Evolutionary conservation across 1,140 invertebrate species (phyloP), one percentile per base, ranked within the genome.

Genomic region (Drosophila kepulauana): DNA sequence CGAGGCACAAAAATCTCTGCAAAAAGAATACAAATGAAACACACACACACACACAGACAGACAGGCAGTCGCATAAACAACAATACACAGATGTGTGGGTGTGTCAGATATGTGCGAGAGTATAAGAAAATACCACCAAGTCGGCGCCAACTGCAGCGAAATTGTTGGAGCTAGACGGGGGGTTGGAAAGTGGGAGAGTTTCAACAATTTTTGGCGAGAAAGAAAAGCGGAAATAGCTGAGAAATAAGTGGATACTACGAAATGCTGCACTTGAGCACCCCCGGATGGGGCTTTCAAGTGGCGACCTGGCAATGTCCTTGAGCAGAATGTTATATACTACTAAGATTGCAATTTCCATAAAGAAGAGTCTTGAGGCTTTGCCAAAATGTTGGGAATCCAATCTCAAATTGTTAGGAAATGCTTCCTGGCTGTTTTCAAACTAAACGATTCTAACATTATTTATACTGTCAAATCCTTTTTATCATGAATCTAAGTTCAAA

Each of bases 61-160:
- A 56, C 38, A 38, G 51, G 5, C 25, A 46, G 33, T 54, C 35
- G 54, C 58, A 62, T 51, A 70, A 63, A 56, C 57, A 70, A 56
- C 54, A 57, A 43, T 35, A 52, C 15, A 59, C 41, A 54, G 49
- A 52, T 30, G 33, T 75, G 64, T 41, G 64, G 35, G 48, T 46
- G 73, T 66, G 62, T 11, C 59, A 52, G 45, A 66, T 63, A 10
- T 38, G 8, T 38, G 3, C 35, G 35, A 10, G 35, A 66, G 57
- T 56, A 68, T 62, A 84, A 72, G 54, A 75, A 87, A 79, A 86
- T 79, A 69, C 82, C 75, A 72, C 49, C 58, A 76, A 81, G 82
- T 76, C 82, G 67, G 71, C 65, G 75, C 35, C 52, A 70, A 79
- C 48, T 54, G 57, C 46, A 69, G 7, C 2, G 35, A 38, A 10